Evolutionary conservation across 2,888 invertebrate species (phyloP), one percentile per base, ranked within the genome.

Genomic region (Thera obeliscata): DNA sequence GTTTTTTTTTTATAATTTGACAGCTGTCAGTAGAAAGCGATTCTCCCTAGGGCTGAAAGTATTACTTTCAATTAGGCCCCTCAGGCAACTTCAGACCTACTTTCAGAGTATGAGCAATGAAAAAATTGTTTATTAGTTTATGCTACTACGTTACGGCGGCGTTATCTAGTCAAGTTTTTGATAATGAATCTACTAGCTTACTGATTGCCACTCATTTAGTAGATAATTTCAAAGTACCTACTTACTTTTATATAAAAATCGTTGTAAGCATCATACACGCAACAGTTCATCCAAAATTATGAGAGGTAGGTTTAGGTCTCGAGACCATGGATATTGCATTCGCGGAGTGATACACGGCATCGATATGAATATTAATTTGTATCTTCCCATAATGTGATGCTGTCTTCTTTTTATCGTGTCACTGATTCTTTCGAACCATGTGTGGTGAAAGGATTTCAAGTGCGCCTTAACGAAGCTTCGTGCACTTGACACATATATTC

Each of bases 241-340:
- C 54, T 3, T 54, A 54, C 38, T 12, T 36, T 36, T 49, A 49
- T 74, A 76, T 76, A 78, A 70, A 77, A 70, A 43, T 56, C 63
- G 66, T 55, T 65, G 50, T 60, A 54, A 43, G 11, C 61, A 69
- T 12, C 56, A 68, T 33, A 64, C 64, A 41, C 43, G 9, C 7
- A 69, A 64, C 67, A 73, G 70, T 74, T 60, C 55, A 69, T 58
- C 64, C 22, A 49, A 68, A 33, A 65, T 66, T 71, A 78, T 78
- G 78, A 74, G 73, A 78, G 78, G 78, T 78, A 70, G 59, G 67
- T 69, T 56, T 56, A 49, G 8, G 12, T 22, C 3, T 9, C 7
- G 9, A 33, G 3, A n/a, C 12, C 52, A 52, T 33, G 50, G 50
- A 22, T 50, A 22, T 50, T 33, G 2, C 7, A 41, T 7, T 41